These are phyloP conservation scores for Drosophila algonquin DNA, from an alignment of 2,888 invertebrate species.

Conservation along the genomic window DNA sequence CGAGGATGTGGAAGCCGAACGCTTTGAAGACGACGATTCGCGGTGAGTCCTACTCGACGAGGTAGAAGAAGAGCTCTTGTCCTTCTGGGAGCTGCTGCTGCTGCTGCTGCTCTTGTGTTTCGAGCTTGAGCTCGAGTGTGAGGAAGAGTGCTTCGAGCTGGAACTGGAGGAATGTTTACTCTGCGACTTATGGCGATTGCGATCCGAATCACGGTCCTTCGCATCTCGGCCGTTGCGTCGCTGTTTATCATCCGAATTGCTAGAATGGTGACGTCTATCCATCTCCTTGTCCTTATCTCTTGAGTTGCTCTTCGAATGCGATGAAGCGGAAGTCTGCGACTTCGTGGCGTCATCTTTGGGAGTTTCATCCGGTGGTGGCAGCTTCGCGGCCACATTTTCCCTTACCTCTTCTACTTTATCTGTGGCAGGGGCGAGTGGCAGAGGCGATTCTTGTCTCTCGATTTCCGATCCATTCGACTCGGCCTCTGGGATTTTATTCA, in stretches of 20 bases:
- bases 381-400: not conserved
- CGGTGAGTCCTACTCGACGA: slow-evolving; percentile 61
- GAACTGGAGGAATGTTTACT: slow-evolving; percentile 63
- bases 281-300: slow-evolving; percentile 56
- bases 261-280: slow-evolving; percentile 49
- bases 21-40: slow-evolving; percentile 57
- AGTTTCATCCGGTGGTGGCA: not conserved
- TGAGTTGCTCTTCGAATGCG: slow-evolving; percentile 74
- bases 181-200: slow-evolving; percentile 55
- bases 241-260: slow-evolving; percentile 56
- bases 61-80: slow-evolving; percentile 52
- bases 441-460: not conserved
- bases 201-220: slow-evolving; percentile 56
- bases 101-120: slow-evolving; percentile 65
- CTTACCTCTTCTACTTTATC: slow-evolving; percentile 17
- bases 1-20: slow-evolving; percentile 54
- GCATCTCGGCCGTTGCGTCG: slow-evolving; percentile 51
- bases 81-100: slow-evolving; percentile 61
- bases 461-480: not conserved
- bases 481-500: slow-evolving; percentile 13
- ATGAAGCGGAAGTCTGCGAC: slow-evolving; percentile 70
- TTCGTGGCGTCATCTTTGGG: slow-evolving; percentile 45
- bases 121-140: slow-evolving; percentile 56
- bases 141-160: slow-evolving; percentile 67
- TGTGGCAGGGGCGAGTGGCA: not conserved